Evolutionary conservation across 2,888 invertebrate species (phyloP), one percentile per base, ranked within the genome.

Genomic region (Lycocerus yunnanus): DNA sequence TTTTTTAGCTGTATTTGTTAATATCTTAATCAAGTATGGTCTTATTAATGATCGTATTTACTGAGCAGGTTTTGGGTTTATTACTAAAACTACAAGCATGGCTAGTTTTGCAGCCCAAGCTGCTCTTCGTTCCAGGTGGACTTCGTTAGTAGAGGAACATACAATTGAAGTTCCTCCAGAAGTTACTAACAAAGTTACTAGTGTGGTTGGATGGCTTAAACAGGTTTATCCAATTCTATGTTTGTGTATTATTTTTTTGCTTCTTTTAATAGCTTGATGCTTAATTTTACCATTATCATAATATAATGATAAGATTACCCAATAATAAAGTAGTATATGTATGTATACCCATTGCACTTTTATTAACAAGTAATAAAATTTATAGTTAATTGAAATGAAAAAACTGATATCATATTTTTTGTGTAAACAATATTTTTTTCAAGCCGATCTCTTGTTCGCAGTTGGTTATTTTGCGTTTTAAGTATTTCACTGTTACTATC

Each of bases 171-270:
- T 93, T 69, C 89, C 89, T 80, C 87, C 88, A 70, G 92, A 92
- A 84, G 92, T 92, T 73, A 90, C 92, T 13, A 93, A 91, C 81
- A 92, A 93, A 84, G 92, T 94, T 81, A 90, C 92, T 80, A 93
- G 93, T 81, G 94, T 94, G 84, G 93, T 94, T 79, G 94, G 94
- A 88, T 94, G 94, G 94, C 90, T 94, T 69, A 94, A 94, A 90
- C 94, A 94, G 94, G 94, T 86, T 18, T 72, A 60, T 70, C n/a
- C 16, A 63, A 72, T 15, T 18, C 16, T 21, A 11, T 65, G 16
- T 60, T 43, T 14, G 9, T 20, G 18, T 68, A 14, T 43, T 20
- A 18, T 13, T 16, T 21, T 24, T 16, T 68, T 16, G 21, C 13
- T 68, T 58, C 3, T 27, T 43, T 43, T n/a, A 6, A n/a, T 43